phyloP scores from a whole-genome alignment of 2,888 invertebrate species.

The Seira sanloemensis region DNA sequence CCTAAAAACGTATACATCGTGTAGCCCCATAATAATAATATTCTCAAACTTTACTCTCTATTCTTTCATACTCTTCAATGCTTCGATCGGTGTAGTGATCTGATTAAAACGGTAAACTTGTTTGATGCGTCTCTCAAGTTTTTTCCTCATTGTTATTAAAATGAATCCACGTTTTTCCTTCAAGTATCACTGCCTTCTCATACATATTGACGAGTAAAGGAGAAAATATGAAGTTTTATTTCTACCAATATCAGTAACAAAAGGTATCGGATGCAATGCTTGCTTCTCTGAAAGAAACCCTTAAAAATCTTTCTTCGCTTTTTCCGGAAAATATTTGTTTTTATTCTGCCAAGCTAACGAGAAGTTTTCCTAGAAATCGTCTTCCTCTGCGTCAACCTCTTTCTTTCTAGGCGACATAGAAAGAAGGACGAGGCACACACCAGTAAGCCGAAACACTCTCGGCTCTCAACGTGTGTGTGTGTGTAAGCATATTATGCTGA shows the following conservation, averaged over 20 bases:
- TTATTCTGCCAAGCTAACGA: too few relatives aligned
- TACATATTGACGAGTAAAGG: background rate
- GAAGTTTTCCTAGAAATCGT: background rate
- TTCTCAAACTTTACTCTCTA: background rate
- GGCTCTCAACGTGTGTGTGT: background rate
- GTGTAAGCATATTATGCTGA: too few relatives aligned
- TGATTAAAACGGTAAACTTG: conserved; percentile 4
- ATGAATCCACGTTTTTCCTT: background rate
- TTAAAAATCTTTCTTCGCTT: conserved; percentile 40
- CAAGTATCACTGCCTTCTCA: background rate
- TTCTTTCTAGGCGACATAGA: too few relatives aligned
- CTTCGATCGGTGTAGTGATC: background rate
- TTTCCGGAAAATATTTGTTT: conserved; percentile 38
- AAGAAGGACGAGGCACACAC: too few relatives aligned
- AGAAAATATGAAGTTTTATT: background rate
- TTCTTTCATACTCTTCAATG: background rate
- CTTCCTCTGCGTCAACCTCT: conserved; percentile 14
- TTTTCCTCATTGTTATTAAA: background rate
- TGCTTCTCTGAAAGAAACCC: conserved; percentile 28
- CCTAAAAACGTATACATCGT: background rate
- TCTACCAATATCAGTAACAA: too few relatives aligned
- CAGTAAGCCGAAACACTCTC: too few relatives aligned
- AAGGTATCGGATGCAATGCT: too few relatives aligned
- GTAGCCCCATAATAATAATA: background rate
- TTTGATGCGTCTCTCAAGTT: background rate